phyloP scores from a whole-genome alignment of 2,113 vertebrate genomes.

The Thamnophis sirtalis region DNA sequence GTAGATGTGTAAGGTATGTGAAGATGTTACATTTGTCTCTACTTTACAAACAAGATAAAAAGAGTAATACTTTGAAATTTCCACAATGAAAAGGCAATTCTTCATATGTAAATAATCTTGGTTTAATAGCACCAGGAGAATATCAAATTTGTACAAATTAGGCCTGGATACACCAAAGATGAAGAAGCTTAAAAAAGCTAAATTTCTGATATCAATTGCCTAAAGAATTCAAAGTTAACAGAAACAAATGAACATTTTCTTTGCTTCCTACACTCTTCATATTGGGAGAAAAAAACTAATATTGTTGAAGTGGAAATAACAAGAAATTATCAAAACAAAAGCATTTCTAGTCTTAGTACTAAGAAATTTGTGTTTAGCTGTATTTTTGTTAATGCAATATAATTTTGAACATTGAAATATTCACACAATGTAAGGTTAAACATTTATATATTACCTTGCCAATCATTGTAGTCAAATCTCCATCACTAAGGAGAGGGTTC shows the following conservation, averaged over 20 bases:
- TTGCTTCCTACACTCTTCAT: background rate
- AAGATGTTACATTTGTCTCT: background rate
- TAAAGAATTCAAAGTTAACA: background rate
- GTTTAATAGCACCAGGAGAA: background rate
- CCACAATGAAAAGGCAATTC: background rate
- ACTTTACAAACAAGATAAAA: background rate
- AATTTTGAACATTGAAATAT: background rate
- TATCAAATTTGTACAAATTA: background rate
- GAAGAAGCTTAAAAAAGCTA: background rate
- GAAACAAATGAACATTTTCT: background rate
- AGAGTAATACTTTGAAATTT: background rate
- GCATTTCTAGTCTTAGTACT: background rate
- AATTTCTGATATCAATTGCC: background rate
- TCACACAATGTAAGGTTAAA: background rate
- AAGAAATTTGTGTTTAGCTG: background rate
- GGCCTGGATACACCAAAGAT: background rate
- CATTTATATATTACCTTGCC: constrained; percentile 76
- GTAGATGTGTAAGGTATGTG: background rate
- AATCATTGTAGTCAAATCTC: constrained; percentile 97
- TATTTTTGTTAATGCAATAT: background rate
- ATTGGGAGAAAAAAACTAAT: background rate
- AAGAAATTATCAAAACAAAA: background rate
- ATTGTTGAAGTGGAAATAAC: background rate
- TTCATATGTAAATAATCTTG: background rate
- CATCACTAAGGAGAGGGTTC: constrained; percentile 92